Evolutionary conservation across 1,140 invertebrate species (phyloP).

Genomic region (Parapsyche elsis): DNA sequence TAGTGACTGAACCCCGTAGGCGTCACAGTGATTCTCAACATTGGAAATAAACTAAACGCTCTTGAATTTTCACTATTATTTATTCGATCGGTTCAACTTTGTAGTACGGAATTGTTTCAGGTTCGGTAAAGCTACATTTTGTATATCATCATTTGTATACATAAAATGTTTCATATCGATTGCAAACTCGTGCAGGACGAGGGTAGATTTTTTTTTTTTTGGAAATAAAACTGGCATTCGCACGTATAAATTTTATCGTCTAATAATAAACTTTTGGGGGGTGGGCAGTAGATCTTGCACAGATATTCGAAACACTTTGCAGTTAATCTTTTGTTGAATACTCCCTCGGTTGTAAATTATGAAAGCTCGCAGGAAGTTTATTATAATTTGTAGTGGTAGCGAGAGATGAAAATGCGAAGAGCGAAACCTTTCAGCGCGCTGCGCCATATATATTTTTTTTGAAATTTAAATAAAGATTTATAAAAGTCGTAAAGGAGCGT

Average conservation of each 20-base stretch:
- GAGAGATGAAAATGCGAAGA: not conserved
- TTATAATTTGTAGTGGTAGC: slow-evolving; percentile 4
- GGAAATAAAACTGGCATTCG: slow-evolving; percentile 9
- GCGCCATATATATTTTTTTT: not conserved
- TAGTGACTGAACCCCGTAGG: too few species aligned
- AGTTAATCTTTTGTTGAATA: slow-evolving; percentile 12
- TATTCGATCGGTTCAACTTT: slow-evolving; percentile 7
- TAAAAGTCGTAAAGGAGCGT: not conserved
- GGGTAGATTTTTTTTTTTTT: too few species aligned
- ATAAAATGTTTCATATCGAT: not conserved
- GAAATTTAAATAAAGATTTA: not conserved
- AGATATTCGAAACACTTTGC: slow-evolving; percentile 11
- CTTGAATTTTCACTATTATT: slow-evolving; percentile 7
- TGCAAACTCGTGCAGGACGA: too few species aligned
- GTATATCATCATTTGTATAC: not conserved
- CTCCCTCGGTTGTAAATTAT: slow-evolving; percentile 7
- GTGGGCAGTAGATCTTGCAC: not conserved
- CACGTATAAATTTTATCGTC: slow-evolving; percentile 23
- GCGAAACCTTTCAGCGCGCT: not conserved
- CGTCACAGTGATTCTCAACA: not conserved
- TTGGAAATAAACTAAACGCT: too few species aligned
- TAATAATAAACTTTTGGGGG: not conserved
- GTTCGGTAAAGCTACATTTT: slow-evolving; percentile 20
- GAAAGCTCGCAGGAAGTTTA: slow-evolving; percentile 2
- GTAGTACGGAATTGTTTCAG: slow-evolving; percentile 15